phyloP scores from a whole-genome alignment of 2,797 vertebrate genomes.

The Ceryle rudis region DNA sequence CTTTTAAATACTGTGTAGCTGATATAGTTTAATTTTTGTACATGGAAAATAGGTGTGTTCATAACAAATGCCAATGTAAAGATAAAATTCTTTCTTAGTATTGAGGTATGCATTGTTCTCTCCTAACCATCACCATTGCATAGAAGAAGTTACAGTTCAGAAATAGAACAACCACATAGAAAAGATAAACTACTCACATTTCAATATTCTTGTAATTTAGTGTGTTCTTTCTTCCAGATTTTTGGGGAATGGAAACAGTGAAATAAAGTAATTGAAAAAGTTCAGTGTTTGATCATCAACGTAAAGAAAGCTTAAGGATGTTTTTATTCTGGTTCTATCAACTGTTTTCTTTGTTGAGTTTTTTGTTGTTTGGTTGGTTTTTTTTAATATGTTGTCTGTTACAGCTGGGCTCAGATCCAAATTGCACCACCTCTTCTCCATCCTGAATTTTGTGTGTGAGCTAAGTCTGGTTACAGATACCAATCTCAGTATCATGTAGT shows the following conservation, averaged over 20 bases:
- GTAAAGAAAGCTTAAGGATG: background rate
- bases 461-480: conserved; percentile 29
- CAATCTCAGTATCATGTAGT: conserved; percentile 5
- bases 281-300: background rate
- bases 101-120: background rate
- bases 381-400: background rate
- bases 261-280: background rate
- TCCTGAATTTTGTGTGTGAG: background rate
- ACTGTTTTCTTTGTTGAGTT: background rate
- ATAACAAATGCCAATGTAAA: background rate
- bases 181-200: background rate
- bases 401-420: conserved; percentile 11
- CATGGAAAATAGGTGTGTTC: background rate
- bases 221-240: background rate
- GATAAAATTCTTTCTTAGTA: background rate
- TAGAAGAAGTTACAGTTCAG: background rate
- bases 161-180: background rate
- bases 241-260: background rate
- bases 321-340: background rate
- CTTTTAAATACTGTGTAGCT: background rate
- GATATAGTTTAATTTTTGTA: background rate
- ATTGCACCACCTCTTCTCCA: background rate
- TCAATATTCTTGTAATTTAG: background rate
- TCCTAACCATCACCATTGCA: background rate
- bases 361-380: background rate